Base-by-base conservation (phyloP, 2,888 invertebrate genomes). In the Cerastis rubricosa region DNA sequence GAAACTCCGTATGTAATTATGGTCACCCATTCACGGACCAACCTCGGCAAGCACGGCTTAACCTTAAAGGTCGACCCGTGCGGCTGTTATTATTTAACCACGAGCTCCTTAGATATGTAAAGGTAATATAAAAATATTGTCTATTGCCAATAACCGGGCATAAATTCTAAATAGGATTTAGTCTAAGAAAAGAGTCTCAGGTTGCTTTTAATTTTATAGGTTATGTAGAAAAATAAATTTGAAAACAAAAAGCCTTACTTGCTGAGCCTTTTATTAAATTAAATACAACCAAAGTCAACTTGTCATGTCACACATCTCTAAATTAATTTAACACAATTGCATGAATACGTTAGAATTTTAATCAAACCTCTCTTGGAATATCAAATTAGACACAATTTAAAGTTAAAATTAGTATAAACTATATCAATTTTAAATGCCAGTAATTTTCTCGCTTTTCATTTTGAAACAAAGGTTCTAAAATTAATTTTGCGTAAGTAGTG, bases 281-380 rank as follows among this genome's bases (percentile, higher is more conserved):
- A 3, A 59, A 43, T 40, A 0, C n/a, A 69, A 64, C 1, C 17
- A 40, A 40, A 29, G 0, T 17, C 11, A 69, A n/a, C 4, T 7
- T 19, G 11, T 43, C 47, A 54, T 49, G 7, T 49, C 35, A 35
- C 40, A 43, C 40, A 43, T 57, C 40, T 80, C 35, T 65, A 25
- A 65, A 80, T 73, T 78, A 73, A 80, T 80, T 57, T 45, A 14
- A 59, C 22, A 51, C 25, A 35, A 14, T 57, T 29, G 25, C 12
- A 35, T 49, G 43, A 49, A n/a, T 45, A 19, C 25, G 49, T 14
- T 6, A 57, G 35, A 81, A 67, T 81, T n/a, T 79, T 81, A 81
- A 81, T 79, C 47, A 79, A 79, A 67, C 9, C 5, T 63, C 29
- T n/a, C 12, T 54, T 54, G 9, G 1, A 11, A 40, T 61, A 61